Base-by-base conservation (phyloP, 2,888 invertebrate species). In the Gerris lacustris region DNA sequence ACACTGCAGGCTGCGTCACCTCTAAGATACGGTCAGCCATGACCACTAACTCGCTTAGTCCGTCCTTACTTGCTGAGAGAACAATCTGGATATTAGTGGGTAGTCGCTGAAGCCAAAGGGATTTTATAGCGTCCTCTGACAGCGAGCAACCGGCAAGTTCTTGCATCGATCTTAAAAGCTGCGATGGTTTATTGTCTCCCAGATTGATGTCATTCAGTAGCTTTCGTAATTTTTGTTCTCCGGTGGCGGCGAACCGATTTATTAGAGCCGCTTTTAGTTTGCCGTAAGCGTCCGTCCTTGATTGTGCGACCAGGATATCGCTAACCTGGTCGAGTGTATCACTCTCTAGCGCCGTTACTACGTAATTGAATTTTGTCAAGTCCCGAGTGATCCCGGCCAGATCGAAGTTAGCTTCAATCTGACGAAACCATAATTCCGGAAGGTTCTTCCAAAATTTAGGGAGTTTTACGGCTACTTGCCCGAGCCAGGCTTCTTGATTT, bases 201-300 rank as follows among this genome's bases (percentile, higher is more conserved):
- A 72, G 69, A 2, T 69, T 76, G 68, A 76, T 77, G 44, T 70
- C 72, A 44, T 76, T 75, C 67, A 77, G 71, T 67, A 76, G 75
- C 44, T 69, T 71, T 44, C 75, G 17, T 6, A 72, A 43, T 67
- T 31, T n/a, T 64, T 64, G 64, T n/a, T 31, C 18, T 9, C 31
- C 18, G 7, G 64, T n/a, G 18, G 17, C 64, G 7, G 64, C 64
- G 17, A 64, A 64, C 17, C 18, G 7, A n/a, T n/a, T 7, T n/a
- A 64, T 64, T n/a, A 64, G 31, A 2, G 17, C 18, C 7, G n/a
- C 9, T 64, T 64, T 64, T 64, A 64, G 31, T 31, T 11, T 31
- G 9, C 17, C 6, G 64, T 64, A 64, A 31, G 18, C 18, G 7
- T 64, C 7, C 17, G n/a, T 17, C 2, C 7, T 31, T 31, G 64